Evolutionary conservation across 2,888 invertebrate species (phyloP), one percentile per base, ranked within the genome.

Genomic region (Nephrotoma flavescens): DNA sequence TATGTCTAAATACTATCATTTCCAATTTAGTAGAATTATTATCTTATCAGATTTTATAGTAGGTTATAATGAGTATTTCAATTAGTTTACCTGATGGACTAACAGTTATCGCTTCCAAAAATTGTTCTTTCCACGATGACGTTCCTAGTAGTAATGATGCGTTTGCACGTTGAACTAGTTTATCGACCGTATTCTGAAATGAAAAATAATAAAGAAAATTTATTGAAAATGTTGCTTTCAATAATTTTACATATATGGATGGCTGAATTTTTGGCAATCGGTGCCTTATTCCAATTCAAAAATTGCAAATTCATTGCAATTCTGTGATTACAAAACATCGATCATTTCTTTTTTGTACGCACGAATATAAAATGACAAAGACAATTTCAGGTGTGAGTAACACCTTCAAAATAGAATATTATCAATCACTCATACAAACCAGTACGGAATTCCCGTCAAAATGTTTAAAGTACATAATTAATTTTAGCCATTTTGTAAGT

Each of bases 111-210:
- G 99, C 99, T 92, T 99, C 99, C 89, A 96, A 93, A 91, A 99
- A 99, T 92, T 99, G 99, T 90, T 99, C 99, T 91, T 96, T 97
- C 99, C 99, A 99, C 0, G 98, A 98, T n/a, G 98, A 98, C 19
- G 99, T 98, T 87, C 99, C 96, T 89, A 96, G 95, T 88, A 99
- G 94, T 88, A 99, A 94, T 19, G 99, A 98, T 84, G 98, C 96
- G 92, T 99, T 99, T 88, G 99, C 98, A 91, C 98, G 95, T 93
- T 99, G 98, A 89, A 99, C 96, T 91, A 99, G 94, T 92, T 99
- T 98, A 93, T 99, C 99, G 88, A 99, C 99, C 83, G 98, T 98
- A 91, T 97, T 98, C 97, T 98, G 93, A 7, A 93, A 93, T 89
- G 89, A 90, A 88, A 88, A 87, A 41, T 83, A 42, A 85, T 0